Evolutionary conservation across 2,113 vertebrate genomes (phyloP).

Genomic region (Lichenostomus cassidix): DNA sequence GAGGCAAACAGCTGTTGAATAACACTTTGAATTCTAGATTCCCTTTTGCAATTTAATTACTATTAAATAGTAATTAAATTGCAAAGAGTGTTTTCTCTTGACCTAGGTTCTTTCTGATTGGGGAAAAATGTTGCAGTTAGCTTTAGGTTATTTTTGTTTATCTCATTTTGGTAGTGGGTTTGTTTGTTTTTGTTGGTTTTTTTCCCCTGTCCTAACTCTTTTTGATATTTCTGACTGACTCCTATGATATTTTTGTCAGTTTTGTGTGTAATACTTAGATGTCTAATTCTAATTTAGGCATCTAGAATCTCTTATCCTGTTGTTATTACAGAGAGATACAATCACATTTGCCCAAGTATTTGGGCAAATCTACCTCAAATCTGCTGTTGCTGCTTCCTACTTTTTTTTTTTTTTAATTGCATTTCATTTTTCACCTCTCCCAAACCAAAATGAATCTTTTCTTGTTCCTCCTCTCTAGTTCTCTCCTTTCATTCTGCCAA

Average conservation of each 20-base stretch:
- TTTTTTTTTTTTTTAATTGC: neutral
- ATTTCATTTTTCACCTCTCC: neutral
- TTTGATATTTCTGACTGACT: neutral
- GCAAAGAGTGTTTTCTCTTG: neutral
- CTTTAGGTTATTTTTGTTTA: neutral
- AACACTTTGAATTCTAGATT: neutral
- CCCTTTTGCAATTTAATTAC: neutral
- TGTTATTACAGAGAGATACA: neutral
- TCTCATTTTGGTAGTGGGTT: accelerated
- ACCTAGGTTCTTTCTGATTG: neutral
- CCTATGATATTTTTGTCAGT: neutral
- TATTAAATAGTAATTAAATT: too few relatives aligned
- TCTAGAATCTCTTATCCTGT: neutral
- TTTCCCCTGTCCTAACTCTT: neutral
- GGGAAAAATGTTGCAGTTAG: neutral
- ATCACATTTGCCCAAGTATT: neutral
- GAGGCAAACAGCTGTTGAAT: neutral
- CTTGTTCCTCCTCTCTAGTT: neutral
- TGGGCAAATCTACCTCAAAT: neutral
- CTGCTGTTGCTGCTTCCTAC: neutral
- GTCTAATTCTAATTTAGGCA: neutral
- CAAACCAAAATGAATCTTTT: neutral
- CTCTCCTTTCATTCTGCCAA: neutral
- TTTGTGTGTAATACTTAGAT: neutral
- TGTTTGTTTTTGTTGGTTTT: neutral